Percentiles rank a stretch among this genome's conserved stretches.
Conservation (phyloP, 2,888 invertebrate genomes). For the Caenorhabditis drosophilae region DNA sequence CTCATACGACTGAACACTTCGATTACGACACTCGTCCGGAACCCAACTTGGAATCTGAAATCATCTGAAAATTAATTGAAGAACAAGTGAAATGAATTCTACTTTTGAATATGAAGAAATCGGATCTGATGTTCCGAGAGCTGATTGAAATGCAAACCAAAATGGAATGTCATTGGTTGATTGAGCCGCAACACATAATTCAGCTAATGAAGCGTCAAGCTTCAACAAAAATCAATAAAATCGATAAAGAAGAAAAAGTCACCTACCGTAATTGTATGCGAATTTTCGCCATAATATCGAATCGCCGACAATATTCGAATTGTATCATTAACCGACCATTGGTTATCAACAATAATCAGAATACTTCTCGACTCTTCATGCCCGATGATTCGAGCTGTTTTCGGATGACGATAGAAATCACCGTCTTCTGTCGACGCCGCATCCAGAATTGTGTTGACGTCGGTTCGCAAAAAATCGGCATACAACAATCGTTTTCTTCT, state of each 20-base stretch:
- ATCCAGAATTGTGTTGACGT: conserved; percentile 38
- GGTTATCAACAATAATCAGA: conserved; percentile 41
- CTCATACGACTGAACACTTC: conserved; percentile 25
- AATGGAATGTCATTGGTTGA: conserved; percentile 41
- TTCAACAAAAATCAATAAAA: conserved; percentile 13
- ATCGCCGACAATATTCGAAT: conserved; percentile 33
- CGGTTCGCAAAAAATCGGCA: conserved; percentile 41
- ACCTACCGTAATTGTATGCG: conserved; percentile 41
- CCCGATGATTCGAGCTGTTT: conserved; percentile 22
- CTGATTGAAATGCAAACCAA: conserved; percentile 47
- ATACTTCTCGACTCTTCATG: conserved; percentile 39
- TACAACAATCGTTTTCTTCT: conserved; percentile 31
- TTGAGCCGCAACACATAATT: conserved; percentile 45
- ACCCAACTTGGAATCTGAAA: conserved; percentile 27
- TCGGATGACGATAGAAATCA: conserved; percentile 42
- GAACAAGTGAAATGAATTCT: too few species aligned
- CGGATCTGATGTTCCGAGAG: conserved; percentile 37
- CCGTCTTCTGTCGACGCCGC: conserved; percentile 26
- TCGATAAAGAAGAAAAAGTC: background rate
- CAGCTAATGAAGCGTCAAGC: conserved; percentile 44
- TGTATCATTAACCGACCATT: conserved; percentile 42
- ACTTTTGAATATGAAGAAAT: conserved; percentile 18
- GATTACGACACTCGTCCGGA: conserved; percentile 18
- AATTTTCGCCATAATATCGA: conserved; percentile 33
- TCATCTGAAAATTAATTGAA: too few species aligned